A percentile compares a stretch with the other conserved stretches of the same genome.
phyloP scores from a whole-genome alignment of 2,797 vertebrate species.

The Rhinichthys osculus region DNA sequence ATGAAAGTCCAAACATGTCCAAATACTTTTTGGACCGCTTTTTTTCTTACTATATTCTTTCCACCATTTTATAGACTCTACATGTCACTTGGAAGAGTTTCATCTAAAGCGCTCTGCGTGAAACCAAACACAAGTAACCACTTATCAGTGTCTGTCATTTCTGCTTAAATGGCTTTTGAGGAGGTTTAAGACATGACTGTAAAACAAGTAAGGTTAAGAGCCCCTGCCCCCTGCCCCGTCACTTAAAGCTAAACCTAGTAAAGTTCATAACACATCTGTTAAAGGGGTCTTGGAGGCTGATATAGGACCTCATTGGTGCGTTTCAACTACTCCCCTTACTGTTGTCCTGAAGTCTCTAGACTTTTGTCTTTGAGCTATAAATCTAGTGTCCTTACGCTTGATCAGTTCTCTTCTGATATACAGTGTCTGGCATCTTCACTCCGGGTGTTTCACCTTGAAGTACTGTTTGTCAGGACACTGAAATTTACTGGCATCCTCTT shows the following conservation, averaged over 20 bases:
- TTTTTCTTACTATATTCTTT: not conserved
- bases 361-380: constrained; percentile 64
- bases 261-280: constrained; percentile 74
- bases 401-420: constrained; percentile 52
- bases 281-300: constrained; percentile 55
- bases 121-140: constrained; percentile 30
- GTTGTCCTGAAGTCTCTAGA: constrained; percentile 54
- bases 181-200: constrained; percentile 45
- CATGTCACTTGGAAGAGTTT: constrained; percentile 6
- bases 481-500: constrained; percentile 61
- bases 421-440: constrained; percentile 54
- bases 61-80: not conserved
- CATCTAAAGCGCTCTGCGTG: constrained; percentile 8
- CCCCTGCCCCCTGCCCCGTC: constrained; percentile 30
- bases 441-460: constrained; percentile 65
- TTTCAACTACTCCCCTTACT: constrained; percentile 67
- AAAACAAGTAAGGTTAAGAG: constrained; percentile 46
- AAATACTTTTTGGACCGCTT: not conserved
- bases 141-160: constrained; percentile 9
- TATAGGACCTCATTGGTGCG: constrained; percentile 48
- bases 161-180: constrained; percentile 24
- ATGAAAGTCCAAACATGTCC: not conserved
- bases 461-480: constrained; percentile 43
- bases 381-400: constrained; percentile 62
- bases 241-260: constrained; percentile 57